Percentiles rank a stretch among this genome's conserved stretches.
These are phyloP conservation scores for Periophthalmodon schlosseri DNA, from an alignment of 2,113 vertebrate species.

Conservation along the genomic window DNA sequence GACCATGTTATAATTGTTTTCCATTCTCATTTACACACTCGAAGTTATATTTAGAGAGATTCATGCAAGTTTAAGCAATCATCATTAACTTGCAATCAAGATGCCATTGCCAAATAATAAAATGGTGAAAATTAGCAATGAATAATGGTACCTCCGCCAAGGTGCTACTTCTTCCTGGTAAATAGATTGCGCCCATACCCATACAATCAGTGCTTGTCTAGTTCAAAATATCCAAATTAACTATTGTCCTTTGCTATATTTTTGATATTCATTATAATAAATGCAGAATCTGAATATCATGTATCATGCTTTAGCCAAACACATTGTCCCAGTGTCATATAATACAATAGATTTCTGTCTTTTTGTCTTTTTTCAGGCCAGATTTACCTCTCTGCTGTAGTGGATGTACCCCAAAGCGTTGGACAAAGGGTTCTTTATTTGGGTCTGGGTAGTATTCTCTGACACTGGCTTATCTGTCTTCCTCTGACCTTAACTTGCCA, in stretches of 20 bases:
- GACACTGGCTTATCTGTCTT: constrained; percentile 67
- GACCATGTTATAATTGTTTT: too few relatives aligned
- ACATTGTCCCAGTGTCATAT: background rate
- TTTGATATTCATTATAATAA: background rate
- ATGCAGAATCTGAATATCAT: background rate
- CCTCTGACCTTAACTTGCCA: constrained; percentile 63
- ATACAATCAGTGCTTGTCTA: background rate
- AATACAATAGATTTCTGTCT: constrained; percentile 15
- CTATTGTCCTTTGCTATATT: background rate
- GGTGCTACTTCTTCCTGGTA: background rate
- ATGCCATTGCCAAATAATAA: background rate
- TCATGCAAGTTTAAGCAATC: too few relatives aligned
- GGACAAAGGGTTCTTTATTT: constrained; percentile 72
- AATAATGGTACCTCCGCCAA: background rate
- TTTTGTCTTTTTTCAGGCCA: constrained; percentile 8
- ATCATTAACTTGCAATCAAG: background rate
- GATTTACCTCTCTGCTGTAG: constrained; percentile 31
- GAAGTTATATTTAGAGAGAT: too few relatives aligned
- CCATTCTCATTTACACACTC: too few relatives aligned
- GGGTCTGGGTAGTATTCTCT: constrained; percentile 53
- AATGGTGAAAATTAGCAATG: background rate
- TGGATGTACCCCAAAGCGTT: constrained; percentile 25
- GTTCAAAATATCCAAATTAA: background rate
- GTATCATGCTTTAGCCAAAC: background rate
- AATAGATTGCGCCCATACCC: background rate